phyloP scores from a whole-genome alignment of 2,113 vertebrate genomes.

The Chloebia gouldiae region DNA sequence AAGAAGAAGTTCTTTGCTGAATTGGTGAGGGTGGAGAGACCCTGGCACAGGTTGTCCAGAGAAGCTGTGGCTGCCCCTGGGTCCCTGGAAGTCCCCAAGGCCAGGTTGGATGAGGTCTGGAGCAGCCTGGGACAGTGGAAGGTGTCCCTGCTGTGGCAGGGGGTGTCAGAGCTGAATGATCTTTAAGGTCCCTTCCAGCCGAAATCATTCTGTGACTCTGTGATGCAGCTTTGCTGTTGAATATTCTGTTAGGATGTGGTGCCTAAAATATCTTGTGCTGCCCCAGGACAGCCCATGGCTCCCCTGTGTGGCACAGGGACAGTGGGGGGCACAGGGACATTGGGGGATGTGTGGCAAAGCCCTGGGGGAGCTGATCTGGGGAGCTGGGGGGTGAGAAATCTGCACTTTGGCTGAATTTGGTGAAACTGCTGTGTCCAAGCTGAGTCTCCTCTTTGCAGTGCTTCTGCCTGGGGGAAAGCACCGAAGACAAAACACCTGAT shows the following conservation, averaged over 20 bases:
- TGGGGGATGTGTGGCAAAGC: fast-evolving
- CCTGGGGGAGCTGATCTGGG: not conserved
- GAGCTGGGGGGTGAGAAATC: not conserved
- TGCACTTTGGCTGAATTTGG: not conserved
- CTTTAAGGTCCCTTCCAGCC: not conserved
- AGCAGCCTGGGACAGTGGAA: not conserved
- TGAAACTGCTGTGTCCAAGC: not conserved
- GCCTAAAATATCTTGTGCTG: not conserved
- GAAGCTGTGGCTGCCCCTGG: not conserved
- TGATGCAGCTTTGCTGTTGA: not conserved
- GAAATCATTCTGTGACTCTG: not conserved
- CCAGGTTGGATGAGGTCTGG: fast-evolving
- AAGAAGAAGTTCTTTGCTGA: not conserved
- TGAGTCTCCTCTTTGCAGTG: not conserved
- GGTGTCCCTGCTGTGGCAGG: not conserved
- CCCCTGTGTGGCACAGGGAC: fast-evolving
- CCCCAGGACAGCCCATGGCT: not conserved
- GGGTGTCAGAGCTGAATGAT: not conserved
- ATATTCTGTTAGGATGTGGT: not conserved
- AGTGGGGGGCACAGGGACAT: not conserved
- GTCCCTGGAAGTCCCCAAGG: not conserved
- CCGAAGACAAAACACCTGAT: not conserved
- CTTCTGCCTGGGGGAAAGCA: not conserved
- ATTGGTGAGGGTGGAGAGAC: not conserved
- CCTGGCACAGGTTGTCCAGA: not conserved